Evolutionary conservation across 2,888 invertebrate species (phyloP).

Genomic region (Clusia tigrina): DNA sequence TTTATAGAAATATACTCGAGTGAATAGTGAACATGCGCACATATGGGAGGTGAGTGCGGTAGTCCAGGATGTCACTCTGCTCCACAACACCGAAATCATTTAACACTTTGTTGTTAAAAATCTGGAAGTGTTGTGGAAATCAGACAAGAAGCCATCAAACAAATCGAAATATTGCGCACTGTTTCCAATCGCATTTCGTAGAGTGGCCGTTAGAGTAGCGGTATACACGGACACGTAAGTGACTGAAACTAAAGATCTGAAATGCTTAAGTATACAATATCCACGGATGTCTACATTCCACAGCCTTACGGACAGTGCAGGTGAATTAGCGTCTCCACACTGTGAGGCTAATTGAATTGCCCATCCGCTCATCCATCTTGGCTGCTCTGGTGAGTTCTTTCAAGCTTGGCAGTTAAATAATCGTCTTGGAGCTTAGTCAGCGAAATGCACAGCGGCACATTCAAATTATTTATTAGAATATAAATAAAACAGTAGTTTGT

Average conservation of each 20-base stretch:
- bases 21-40: no score
- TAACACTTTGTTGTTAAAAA: conserved; percentile 58
- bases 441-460: not conserved
- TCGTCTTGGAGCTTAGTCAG: conserved; percentile 22
- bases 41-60: conserved; percentile 35
- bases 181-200: conserved; percentile 31
- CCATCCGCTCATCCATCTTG: no score
- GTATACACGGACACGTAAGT: not conserved
- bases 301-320: not conserved
- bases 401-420: conserved; percentile 10
- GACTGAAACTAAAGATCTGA: conserved; percentile 4
- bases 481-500: not conserved
- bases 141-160: conserved; percentile 49
- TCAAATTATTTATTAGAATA: conserved; percentile 5
- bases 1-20: no score
- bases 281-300: no score
- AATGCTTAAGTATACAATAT: no score
- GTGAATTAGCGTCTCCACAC: conserved; percentile 14
- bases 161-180: conserved; percentile 51
- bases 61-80: conserved; percentile 33
- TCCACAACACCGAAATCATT: conserved; percentile 45
- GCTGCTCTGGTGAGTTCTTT: conserved; percentile 9
- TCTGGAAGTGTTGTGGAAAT: no score
- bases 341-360: not conserved
- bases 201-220: not conserved